Base-by-base conservation (phyloP, 2,113 vertebrate species). In the Castor canadensis region DNA sequence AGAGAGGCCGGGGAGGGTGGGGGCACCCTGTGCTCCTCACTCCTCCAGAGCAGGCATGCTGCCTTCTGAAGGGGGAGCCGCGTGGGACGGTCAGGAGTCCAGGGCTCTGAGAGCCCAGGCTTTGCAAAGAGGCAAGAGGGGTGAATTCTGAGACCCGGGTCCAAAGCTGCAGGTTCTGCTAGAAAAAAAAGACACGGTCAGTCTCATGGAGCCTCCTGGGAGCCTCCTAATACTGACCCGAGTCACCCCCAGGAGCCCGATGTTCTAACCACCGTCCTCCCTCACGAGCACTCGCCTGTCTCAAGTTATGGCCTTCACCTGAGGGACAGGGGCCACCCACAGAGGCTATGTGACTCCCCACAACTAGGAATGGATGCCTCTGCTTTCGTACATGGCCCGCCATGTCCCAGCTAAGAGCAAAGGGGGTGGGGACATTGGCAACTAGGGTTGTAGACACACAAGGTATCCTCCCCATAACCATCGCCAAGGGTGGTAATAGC, bases 121-220 rank as follows among this genome's bases (percentile, higher is more conserved):
- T 98, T 79, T 98, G 99, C 97, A 98, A 98, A 86, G 98, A 98
- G 93, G 99, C 98, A 96, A 99, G 98, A 96, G 98, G 99, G 95
- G 98, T 98, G 97, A 99, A 99, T 98, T 99, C 99, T 0, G 99
- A 99, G 92, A 99, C 97, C 94, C 98, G 98, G 93, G 99, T 98
- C 97, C 0, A 94, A 96, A 98, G 98, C n/a, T 98, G 98, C 95
- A 97, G 98, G 0, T 98, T 98, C 99, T 99, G 98, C 69, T 13
- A 96, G 92, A 83, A 89, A 94, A 75, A 26, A 83, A 77, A 91
- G 5, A 80, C 40, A 84, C 3, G 30, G 69, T 98, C 62, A 97
- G 87, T 7, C 43, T n/a, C 15, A 4, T 26, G 60, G 35, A 52
- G 11, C 16, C 32, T 22, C 24, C 26, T 0, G n/a, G 60, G 10